These are phyloP conservation scores for Aurelia aurita complex sp. Pacific DNA, from an alignment of 30 jellyfish, hydroid and myxozoan genomes.

Conservation along the genomic window DNA sequence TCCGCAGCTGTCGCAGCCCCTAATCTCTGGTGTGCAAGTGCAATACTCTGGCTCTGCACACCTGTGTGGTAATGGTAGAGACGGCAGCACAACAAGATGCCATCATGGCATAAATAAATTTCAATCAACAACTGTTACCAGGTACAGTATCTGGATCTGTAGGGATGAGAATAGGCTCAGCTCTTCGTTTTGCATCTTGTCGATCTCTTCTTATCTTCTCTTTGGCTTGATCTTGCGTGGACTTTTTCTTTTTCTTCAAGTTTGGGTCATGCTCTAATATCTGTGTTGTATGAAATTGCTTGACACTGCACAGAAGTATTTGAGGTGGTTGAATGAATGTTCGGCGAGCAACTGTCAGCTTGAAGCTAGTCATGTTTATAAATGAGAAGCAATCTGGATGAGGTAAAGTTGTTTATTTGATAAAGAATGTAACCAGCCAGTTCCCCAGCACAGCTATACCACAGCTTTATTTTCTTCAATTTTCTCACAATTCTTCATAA, in stretches of 20 bases:
- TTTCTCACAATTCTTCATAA: too few species aligned
- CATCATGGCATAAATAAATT: neutral
- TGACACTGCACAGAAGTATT: neutral
- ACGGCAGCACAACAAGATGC: too few species aligned
- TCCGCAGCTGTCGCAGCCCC: neutral
- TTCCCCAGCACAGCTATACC: too few species aligned
- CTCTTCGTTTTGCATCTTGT: conserved; percentile 73
- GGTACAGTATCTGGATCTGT: conserved; percentile 91
- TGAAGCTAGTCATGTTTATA: neutral
- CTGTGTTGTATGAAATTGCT: conserved; percentile 47
- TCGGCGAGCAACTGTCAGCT: neutral
- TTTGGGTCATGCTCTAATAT: conserved; percentile 74
- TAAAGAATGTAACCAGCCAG: too few species aligned
- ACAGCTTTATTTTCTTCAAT: too few species aligned
- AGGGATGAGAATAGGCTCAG: conserved; percentile 78
- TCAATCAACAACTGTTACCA: conserved; percentile 6
- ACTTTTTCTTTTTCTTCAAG: conserved; percentile 76
- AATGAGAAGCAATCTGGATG: too few species aligned
- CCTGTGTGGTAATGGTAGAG: too few species aligned
- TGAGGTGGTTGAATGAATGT: neutral
- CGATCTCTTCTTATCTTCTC: conserved; percentile 42
- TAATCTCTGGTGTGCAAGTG: neutral
- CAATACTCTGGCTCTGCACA: too few species aligned
- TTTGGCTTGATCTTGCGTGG: conserved; percentile 59
- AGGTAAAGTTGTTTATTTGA: too few species aligned